Evolutionary conservation across 1,140 invertebrate species (phyloP).

Genomic region (Hesperophylax magnus): DNA sequence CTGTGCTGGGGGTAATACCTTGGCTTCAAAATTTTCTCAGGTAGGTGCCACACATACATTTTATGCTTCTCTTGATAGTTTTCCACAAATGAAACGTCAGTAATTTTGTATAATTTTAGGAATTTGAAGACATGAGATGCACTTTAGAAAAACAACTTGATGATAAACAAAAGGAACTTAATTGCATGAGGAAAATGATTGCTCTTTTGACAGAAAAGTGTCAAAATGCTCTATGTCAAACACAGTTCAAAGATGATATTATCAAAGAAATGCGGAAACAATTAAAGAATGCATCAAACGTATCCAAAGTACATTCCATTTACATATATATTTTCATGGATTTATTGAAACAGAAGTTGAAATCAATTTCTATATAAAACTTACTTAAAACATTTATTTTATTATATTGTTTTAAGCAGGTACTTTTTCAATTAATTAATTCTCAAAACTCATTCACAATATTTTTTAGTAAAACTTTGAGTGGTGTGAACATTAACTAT

Average conservation of each 20-base stretch:
- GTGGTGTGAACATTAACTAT: too few relatives aligned
- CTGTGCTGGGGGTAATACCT: neutral
- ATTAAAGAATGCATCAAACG: conserved; percentile 5
- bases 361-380: too few relatives aligned
- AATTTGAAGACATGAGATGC: conserved; percentile 16
- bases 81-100: too few relatives aligned
- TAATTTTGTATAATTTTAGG: conserved; percentile 5
- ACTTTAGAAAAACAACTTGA: conserved; percentile 23
- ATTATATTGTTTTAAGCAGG: too few relatives aligned
- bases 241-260: conserved; percentile 33
- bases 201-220: conserved; percentile 17
- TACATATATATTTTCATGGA: too few relatives aligned
- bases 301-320: neutral
- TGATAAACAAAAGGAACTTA: conserved; percentile 35
- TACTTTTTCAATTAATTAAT: too few relatives aligned
- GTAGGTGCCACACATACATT: neutral
- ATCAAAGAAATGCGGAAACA: conserved; percentile 36
- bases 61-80: too few relatives aligned
- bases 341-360: too few relatives aligned
- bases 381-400: too few relatives aligned
- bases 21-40: conserved; percentile 21
- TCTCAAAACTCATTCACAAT: too few relatives aligned
- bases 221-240: conserved; percentile 21
- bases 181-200: conserved; percentile 8
- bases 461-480: too few relatives aligned